Base-by-base conservation (phyloP, 1,140 invertebrate species). In the Apis cerana region DNA sequence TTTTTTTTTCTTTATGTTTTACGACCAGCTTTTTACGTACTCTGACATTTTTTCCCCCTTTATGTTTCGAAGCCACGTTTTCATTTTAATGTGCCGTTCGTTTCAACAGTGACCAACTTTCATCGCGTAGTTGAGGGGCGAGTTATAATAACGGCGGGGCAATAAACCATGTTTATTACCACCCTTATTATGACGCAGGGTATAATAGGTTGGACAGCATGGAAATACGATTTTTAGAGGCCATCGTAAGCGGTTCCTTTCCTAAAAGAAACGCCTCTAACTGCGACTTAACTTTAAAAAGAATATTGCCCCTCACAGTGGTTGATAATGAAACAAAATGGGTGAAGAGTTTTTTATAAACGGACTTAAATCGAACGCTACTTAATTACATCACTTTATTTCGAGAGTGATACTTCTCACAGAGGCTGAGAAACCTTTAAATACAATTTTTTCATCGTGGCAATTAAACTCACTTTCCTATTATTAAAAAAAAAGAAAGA, bases 81-180 rank as follows among this genome's bases (percentile, higher is more conserved):
- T 71, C 67, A 50, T 79, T 79, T 52, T 50, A 79, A 23, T 58
- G 9, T 52, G 33, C 27, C 78, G 43, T 72, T 54, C 78, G 78
- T 80, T 80, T 80, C 78, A 64, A 56, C 78, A 61, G 78, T 74
- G 78, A 74, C 69, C 78, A 74, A 74, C 59, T 80, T 80, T 64
- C 70, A 64, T 80, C 69, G 59, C 19, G 59, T 50, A 48, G 78
- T 65, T 74, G 64, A 27, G 61, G 23, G 21, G 13, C 9, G 70
- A 80, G 78, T 80, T 80, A 74, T 74, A 80, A 80, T 80, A 80
- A 80, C 78, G 59, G 50, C n/a, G 11, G 17, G 59, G 69, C 61
- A 80, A 80, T 80, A 80, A 80, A 80, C 69, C 50, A 74, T 65
- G 70, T 74, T 80, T 80, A 80, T 80, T 80, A 64, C 78, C 23